Conservation (phyloP, 2,113 vertebrate species). For the Entelurus aequoreus region DNA sequence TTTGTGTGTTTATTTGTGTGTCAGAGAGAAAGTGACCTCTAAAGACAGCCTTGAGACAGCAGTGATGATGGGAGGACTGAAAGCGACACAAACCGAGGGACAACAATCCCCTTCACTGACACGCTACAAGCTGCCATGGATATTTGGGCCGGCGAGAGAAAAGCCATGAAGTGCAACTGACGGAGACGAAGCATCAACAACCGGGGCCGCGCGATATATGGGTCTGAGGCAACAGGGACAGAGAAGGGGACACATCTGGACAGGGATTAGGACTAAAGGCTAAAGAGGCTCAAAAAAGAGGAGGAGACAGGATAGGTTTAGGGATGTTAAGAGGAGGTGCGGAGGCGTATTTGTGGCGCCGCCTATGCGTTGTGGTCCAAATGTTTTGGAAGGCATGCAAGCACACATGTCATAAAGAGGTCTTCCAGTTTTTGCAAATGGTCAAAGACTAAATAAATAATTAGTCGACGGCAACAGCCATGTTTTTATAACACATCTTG, state of each 20-base stretch:
- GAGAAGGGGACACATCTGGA: slow-evolving; percentile 68
- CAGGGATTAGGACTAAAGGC: slow-evolving; percentile 61
- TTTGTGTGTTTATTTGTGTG: slow-evolving; percentile 35
- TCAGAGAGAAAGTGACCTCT: slow-evolving; percentile 11
- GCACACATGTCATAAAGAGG: no score
- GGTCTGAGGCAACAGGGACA: slow-evolving; percentile 45
- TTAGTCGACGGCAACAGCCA: no score
- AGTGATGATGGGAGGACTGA: slow-evolving; percentile 57
- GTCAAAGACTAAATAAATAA: no score
- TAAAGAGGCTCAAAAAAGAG: slow-evolving; percentile 69
- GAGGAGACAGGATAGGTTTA: slow-evolving; percentile 62
- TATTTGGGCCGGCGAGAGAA: slow-evolving; percentile 1
- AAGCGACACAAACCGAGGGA: slow-evolving; percentile 47
- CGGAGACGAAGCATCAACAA: slow-evolving; percentile 33
- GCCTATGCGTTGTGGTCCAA: no score
- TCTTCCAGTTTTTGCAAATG: no score
- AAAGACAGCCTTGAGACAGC: slow-evolving; percentile 52
- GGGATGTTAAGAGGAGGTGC: slow-evolving; percentile 20
- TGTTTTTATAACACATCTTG: no score
- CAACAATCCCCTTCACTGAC: slow-evolving; percentile 26
- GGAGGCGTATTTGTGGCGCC: slow-evolving; percentile 4
- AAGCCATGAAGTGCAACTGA: slow-evolving; percentile 1
- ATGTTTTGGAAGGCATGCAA: no score
- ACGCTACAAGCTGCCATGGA: neutral
- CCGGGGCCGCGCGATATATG: slow-evolving; percentile 43